Conservation (phyloP, 2,113 vertebrate genomes). For the Muntiacus muntjak region DNA sequence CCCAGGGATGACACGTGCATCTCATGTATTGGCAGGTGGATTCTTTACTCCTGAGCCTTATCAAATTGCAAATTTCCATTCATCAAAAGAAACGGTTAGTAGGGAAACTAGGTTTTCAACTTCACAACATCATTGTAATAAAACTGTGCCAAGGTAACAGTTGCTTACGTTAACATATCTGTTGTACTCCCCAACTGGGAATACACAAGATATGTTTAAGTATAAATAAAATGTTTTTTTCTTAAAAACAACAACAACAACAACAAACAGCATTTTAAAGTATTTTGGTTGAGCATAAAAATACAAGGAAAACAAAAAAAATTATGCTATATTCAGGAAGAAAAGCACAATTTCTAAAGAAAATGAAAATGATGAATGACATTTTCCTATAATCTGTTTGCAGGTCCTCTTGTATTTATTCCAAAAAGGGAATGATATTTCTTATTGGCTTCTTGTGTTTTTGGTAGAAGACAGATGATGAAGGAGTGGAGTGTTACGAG, state of each 20-base stretch:
- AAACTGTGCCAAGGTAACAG: not conserved
- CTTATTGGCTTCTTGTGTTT: not conserved
- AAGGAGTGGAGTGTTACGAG: not conserved
- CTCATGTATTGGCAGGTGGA: not conserved
- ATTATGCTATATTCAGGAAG: not conserved
- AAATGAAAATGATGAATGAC: constrained; percentile 7
- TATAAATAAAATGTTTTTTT: not conserved
- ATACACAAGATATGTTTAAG: not conserved
- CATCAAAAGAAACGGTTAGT: not conserved
- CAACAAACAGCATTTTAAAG: not conserved
- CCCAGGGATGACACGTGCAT: not conserved
- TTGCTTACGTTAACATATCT: not conserved
- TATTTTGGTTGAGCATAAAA: not conserved
- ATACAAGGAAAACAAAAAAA: not conserved
- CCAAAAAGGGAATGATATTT: not conserved
- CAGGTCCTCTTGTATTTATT: not conserved
- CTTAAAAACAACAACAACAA: fast-evolving
- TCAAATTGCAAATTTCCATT: not conserved
- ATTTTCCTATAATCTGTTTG: not conserved
- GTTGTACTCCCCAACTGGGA: not conserved
- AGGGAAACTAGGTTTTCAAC: not conserved
- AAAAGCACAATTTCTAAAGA: constrained; percentile 10
- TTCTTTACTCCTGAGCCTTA: not conserved
- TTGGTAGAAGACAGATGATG: not conserved
- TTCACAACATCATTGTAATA: not conserved